Evolutionary conservation across 2,888 invertebrate species (phyloP), one percentile per base, ranked within the genome.

Genomic region (Ectemnius continuus): DNA sequence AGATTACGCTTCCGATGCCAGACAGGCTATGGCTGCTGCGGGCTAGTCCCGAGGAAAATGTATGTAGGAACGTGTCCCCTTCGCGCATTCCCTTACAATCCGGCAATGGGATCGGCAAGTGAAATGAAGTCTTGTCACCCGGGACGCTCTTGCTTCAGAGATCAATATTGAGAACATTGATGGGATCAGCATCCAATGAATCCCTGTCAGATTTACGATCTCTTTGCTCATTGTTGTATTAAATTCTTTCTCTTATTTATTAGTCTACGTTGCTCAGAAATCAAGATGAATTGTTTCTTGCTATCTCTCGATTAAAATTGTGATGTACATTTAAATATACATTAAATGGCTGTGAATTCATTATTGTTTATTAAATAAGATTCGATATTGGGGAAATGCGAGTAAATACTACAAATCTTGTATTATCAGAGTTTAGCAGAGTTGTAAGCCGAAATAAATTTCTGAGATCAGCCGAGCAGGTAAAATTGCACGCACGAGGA

Each of bases 161-260:
- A 82, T 85, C 85, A 65, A 85, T 85, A 80, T 82, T 76, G 78
- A 71, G 80, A 78, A 70, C 64, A 75, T 69, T 65, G 78, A 82
- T 79, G 80, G 70, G 71, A 67, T 66, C 70, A 80, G 76, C 23
- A 3, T 0, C 1, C 2, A 23, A 23, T 23, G 23, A 23, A 23
- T 1, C 23, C 23, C 23, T 23, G 78, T 67, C 79, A 84, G 84
- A 86, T 86, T 86, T 85, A 86, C 85, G 79, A 80, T 75, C 80
- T 65, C 75, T 75, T 78, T 80, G 84, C 80, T 65, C 75, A 76
- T 78, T 80, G 84, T 78, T 78, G 81, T 81, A 75, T 76, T 77
- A 67, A 77, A 79, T 80, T 6, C 4, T 8, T 4, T 36, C 23
- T 23, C 23, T 1, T 23, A 23, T 23, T 23, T 3, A 23, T 23